Evolutionary conservation across 2,888 invertebrate species (phyloP).

Genomic region (Parnassius mnemosyne): DNA sequence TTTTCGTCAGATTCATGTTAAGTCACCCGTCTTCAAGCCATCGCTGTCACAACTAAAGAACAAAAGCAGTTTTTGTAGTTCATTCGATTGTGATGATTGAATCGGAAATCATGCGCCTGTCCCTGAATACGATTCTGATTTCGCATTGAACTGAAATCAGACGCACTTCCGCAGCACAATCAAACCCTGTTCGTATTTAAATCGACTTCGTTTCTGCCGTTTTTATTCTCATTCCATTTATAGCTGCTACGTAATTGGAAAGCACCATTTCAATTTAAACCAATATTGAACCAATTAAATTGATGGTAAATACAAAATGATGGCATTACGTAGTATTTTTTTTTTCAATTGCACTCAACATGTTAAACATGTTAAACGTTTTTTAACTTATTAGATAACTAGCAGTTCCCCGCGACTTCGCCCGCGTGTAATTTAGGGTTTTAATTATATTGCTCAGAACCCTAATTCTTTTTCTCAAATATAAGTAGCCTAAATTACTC

Average conservation of each 20-base stretch:
- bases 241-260: constrained; percentile 24
- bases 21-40: constrained; percentile 62
- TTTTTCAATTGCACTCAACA: background rate
- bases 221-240: constrained; percentile 23
- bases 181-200: constrained; percentile 41
- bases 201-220: constrained; percentile 38
- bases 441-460: too few relatives aligned
- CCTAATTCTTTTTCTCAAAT: too few relatives aligned
- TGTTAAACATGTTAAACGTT: background rate
- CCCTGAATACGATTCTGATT: constrained; percentile 45
- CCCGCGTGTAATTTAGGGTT: too few relatives aligned
- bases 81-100: constrained; percentile 53
- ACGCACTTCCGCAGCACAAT: constrained; percentile 57
- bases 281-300: constrained; percentile 23
- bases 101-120: constrained; percentile 61
- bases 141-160: constrained; percentile 52
- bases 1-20: constrained; percentile 71
- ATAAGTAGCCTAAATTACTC: too few relatives aligned
- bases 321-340: background rate
- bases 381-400: too few relatives aligned
- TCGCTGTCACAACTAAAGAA: constrained; percentile 63
- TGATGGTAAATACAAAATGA: constrained; percentile 6
- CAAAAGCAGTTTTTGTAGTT: constrained; percentile 40
- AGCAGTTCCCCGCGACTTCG: too few relatives aligned
- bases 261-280: constrained; percentile 25